Conservation (phyloP, 2,888 invertebrate species). For the Alentia gelatinosa region DNA sequence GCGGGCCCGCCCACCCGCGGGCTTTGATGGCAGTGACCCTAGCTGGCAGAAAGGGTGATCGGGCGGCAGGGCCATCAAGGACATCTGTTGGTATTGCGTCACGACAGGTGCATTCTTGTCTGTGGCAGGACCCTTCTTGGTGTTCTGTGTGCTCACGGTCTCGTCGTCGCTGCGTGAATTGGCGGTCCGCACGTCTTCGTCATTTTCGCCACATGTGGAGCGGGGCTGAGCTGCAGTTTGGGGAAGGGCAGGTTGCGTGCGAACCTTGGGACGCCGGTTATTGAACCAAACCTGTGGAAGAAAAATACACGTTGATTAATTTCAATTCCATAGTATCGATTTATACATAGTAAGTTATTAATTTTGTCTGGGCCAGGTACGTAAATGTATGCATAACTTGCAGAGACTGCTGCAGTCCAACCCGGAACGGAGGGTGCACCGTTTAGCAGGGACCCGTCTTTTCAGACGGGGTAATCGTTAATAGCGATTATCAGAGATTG, state of each 20-base stretch:
- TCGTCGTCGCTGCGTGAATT: neutral
- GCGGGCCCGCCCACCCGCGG: neutral
- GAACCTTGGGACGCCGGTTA: neutral
- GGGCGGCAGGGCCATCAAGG: neutral
- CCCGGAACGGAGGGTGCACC: no score
- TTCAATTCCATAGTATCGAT: neutral
- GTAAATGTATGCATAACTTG: no score
- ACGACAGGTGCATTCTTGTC: neutral
- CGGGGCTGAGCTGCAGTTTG: neutral
- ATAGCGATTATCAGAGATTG: no score
- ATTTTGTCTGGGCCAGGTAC: neutral
- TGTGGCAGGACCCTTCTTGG: neutral
- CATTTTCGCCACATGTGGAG: neutral
- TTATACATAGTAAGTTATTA: neutral
- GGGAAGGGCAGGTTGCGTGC: neutral
- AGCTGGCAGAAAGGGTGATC: constrained; percentile 36
- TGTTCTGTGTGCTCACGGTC: neutral
- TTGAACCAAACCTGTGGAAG: neutral
- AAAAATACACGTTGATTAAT: neutral
- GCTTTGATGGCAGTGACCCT: neutral
- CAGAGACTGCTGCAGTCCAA: no score
- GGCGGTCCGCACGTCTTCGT: neutral
- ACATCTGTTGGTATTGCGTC: neutral
- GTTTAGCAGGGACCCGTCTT: no score
- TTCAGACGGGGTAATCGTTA: no score